phyloP scores from a whole-genome alignment of 2,888 invertebrate genomes.

The Poecilus cupreus region DNA sequence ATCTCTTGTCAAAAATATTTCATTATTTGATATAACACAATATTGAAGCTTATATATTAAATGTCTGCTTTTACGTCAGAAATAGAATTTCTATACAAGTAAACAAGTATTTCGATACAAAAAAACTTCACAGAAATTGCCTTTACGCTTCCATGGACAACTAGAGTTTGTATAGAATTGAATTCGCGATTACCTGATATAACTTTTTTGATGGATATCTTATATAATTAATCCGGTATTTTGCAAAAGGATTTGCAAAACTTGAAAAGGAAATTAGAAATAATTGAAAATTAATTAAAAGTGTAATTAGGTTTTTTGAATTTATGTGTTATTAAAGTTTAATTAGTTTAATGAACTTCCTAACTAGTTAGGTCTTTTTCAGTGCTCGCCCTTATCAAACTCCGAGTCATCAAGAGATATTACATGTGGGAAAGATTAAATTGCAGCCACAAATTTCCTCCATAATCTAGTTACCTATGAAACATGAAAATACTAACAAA shows the following conservation, averaged over 20 bases:
- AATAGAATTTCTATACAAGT: constrained; percentile 7
- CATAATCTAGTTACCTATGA: background rate
- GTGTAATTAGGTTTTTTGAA: background rate
- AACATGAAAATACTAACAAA: background rate
- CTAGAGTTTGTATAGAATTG: background rate
- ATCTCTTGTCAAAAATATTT: background rate
- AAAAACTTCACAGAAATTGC: background rate
- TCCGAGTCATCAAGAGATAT: background rate
- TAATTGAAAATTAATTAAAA: constrained; percentile 1
- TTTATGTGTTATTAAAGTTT: background rate
- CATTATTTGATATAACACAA: constrained; percentile 14
- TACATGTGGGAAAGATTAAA: background rate
- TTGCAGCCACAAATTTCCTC: background rate
- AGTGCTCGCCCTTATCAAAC: too few relatives aligned
- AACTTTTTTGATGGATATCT: background rate
- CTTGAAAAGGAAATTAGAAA: background rate
- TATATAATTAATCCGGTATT: background rate
- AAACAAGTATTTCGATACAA: constrained; percentile 17
- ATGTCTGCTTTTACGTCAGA: background rate
- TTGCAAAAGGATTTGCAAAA: background rate
- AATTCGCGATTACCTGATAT: background rate
- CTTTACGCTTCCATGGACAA: constrained; percentile 20
- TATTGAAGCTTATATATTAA: constrained; percentile 22
- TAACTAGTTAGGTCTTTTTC: background rate
- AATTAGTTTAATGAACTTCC: constrained; percentile 16